phyloP scores from a whole-genome alignment of 2,113 vertebrate species.

The Caretta caretta region DNA sequence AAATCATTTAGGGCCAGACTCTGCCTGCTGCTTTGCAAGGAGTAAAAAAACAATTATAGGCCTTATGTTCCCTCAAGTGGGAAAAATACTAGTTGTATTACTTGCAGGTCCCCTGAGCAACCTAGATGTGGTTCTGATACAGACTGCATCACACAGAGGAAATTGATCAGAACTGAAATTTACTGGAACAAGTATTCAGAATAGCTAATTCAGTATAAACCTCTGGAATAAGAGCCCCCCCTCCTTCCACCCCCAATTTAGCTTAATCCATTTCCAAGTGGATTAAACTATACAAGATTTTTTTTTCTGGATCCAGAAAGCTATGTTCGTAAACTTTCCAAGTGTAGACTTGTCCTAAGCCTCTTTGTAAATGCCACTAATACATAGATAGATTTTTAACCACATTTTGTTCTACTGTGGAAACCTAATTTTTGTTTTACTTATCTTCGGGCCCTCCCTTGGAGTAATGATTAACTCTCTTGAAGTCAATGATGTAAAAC shows the following conservation, averaged over 20 bases:
- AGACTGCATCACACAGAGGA: neutral
- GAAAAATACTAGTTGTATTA: neutral
- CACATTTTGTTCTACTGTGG: neutral
- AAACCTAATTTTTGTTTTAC: neutral
- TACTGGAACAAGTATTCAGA: neutral
- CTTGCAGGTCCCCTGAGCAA: neutral
- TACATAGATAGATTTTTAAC: neutral
- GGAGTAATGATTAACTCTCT: neutral
- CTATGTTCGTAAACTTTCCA: neutral
- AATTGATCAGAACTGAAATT: neutral
- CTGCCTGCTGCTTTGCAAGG: neutral
- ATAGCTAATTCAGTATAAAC: neutral
- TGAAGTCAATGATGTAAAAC: neutral
- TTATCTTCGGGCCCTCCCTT: neutral
- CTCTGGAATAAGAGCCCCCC: neutral
- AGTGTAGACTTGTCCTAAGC: neutral
- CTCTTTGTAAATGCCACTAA: neutral
- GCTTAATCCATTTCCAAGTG: neutral
- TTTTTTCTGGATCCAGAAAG: neutral
- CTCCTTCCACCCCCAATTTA: neutral
- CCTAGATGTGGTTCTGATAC: neutral
- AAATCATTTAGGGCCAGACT: neutral
- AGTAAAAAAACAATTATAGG: neutral
- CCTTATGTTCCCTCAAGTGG: neutral
- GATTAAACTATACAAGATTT: neutral